phyloP scores from a whole-genome alignment of 2,888 invertebrate species.

The Erynnis tages region DNA sequence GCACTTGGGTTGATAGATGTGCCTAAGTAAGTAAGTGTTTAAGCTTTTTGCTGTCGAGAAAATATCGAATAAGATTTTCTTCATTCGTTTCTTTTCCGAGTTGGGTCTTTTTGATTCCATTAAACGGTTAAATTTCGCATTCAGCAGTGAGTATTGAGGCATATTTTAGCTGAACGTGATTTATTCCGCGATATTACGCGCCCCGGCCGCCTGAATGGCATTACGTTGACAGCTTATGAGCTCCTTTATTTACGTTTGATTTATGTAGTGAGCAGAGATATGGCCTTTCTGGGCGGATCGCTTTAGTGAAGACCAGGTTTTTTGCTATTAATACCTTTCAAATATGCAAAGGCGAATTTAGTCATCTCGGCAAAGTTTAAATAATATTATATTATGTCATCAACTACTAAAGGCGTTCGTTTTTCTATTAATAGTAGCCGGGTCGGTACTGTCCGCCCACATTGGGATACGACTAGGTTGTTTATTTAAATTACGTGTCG shows the following conservation, averaged over 20 bases:
- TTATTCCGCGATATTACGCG: slow-evolving; percentile 77
- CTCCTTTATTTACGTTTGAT: slow-evolving; percentile 77
- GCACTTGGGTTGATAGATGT: slow-evolving; percentile 2
- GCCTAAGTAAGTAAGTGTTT: no score
- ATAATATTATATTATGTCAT: not conserved
- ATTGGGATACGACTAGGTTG: no score
- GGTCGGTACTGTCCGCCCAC: no score
- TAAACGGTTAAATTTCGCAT: slow-evolving; percentile 60
- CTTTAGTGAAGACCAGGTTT: slow-evolving; percentile 33
- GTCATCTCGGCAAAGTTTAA: not conserved
- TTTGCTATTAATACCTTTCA: not conserved
- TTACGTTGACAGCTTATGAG: slow-evolving; percentile 79
- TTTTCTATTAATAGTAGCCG: no score
- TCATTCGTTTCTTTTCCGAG: slow-evolving; percentile 4
- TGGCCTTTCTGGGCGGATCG: slow-evolving; percentile 29
- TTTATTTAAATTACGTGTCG: no score
- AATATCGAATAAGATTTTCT: slow-evolving; percentile 37
- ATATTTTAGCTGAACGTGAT: slow-evolving; percentile 74
- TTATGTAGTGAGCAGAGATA: slow-evolving; percentile 71
- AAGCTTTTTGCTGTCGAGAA: not conserved
- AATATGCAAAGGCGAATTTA: not conserved
- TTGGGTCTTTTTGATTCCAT: slow-evolving; percentile 18
- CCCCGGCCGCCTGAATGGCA: slow-evolving; percentile 73
- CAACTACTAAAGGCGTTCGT: no score
- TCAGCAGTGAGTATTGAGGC: slow-evolving; percentile 69